These are phyloP conservation scores for Adelognathus sp. DNA, from an alignment of 2,888 invertebrate species.

Conservation along the genomic window DNA sequence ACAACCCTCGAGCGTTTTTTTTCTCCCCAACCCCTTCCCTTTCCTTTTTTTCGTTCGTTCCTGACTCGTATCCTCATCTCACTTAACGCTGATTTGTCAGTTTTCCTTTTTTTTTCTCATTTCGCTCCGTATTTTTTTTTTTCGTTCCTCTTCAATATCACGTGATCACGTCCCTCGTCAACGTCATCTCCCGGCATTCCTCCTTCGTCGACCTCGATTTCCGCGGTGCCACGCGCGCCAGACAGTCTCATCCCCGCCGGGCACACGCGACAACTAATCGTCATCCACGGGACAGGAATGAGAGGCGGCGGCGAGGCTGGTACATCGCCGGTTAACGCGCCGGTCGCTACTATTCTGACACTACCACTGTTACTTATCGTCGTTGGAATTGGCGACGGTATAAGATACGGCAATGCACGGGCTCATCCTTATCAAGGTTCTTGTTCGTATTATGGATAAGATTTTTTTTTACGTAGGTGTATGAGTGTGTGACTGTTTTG, in stretches of 20 bases:
- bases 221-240: slow-evolving; percentile 21
- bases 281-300: slow-evolving; percentile 63
- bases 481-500: background rate
- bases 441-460: slow-evolving; percentile 7
- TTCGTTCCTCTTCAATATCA: slow-evolving; percentile 21
- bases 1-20: background rate
- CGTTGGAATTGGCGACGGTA: slow-evolving; percentile 61
- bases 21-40: background rate
- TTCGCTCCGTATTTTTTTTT: background rate
- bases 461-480: background rate
- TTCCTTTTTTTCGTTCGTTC: background rate
- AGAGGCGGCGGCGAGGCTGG: slow-evolving; percentile 61
- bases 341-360: slow-evolving; percentile 57
- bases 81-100: background rate
- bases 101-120: background rate
- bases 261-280: slow-evolving; percentile 32
- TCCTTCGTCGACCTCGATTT: slow-evolving; percentile 35
- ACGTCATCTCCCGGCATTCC: too few species aligned
- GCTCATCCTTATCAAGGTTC: slow-evolving; percentile 60
- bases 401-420: slow-evolving; percentile 57
- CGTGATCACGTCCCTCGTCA: slow-evolving; percentile 6
- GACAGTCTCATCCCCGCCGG: slow-evolving; percentile 4
- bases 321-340: slow-evolving; percentile 63
- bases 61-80: background rate
- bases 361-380: slow-evolving; percentile 55